Base-by-base conservation (phyloP, 2,797 vertebrate species). In the Darevskia mixta region DNA sequence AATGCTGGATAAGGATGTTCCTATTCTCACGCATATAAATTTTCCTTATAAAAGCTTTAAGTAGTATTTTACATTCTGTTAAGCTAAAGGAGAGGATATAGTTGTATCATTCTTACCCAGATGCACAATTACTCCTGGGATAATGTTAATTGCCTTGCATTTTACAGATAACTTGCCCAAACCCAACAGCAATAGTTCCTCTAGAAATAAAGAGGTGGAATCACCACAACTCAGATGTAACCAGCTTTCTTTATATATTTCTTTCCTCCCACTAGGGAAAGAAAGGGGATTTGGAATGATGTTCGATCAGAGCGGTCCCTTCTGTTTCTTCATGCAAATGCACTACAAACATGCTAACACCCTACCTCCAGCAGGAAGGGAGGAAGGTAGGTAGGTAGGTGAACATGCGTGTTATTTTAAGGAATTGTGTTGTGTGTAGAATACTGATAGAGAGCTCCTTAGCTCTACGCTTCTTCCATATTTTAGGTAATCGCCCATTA, bases 41-140 rank as follows among this genome's bases (percentile, higher is more conserved):
- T 86, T 49, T 89, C 88, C 20, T 79, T n/a, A 67, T 67, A 71
- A 88, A 64, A 72, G 11, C 41, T 76, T 32, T 67, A 64, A 45
- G 4, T 8, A 18, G 25, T 76, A 85, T 87, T 88, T 83, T 86
- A 80, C 85, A 81, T 38, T 84, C 71, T 69, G 35, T 80, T 88
- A 73, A 25, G 15, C 29, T n/a, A 82, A 55, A 66, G 27, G 18
- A 5, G 11, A n/a, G 4, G 25, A 82, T 6, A 15, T 58, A 73
- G 18, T 23, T 73, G 4, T 64, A 45, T 69, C 23, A 32, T 61
- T 81, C 7, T 32, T 75, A 41, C 38, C 18, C 35, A 81, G 38
- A 25, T 17, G 32, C 1, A 43, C 38, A 41, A 69, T 69, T 27
- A 23, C 10, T 61, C 32, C 32, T 81, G 35, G 10, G 41, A 45